These are phyloP conservation scores for Ladona fulva DNA, from an alignment of 1,140 invertebrate species.

Conservation along the genomic window DNA sequence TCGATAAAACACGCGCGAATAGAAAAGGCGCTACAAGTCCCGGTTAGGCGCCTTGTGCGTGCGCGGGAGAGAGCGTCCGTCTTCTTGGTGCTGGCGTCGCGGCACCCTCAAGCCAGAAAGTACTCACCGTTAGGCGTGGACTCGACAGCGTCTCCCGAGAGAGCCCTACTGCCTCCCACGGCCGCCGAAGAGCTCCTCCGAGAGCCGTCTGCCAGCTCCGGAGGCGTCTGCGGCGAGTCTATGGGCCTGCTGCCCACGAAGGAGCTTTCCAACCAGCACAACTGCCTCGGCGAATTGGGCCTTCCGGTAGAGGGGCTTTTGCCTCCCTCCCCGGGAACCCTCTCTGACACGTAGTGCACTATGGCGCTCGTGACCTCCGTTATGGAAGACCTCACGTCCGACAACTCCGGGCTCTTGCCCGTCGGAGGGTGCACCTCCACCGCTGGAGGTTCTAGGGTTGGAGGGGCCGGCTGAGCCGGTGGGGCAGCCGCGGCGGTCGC, in stretches of 20 bases:
- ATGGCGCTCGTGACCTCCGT: conserved; percentile 89
- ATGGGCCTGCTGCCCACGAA: conserved; percentile 77
- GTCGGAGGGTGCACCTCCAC: conserved; percentile 12
- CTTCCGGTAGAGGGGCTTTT: not conserved
- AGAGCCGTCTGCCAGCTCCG: conserved; percentile 42
- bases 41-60: too few relatives aligned
- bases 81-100: too few relatives aligned
- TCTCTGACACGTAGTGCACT: conserved; percentile 74
- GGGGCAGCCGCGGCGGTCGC: conserved; percentile 47
- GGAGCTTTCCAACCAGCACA: conserved; percentile 83
- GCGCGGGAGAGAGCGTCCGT: too few relatives aligned
- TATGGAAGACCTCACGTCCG: conserved; percentile 77
- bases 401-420: conserved; percentile 18
- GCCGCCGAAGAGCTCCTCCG: conserved; percentile 21
- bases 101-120: not conserved
- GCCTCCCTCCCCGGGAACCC: conserved; percentile 28
- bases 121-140: conserved; percentile 20
- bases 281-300: conserved; percentile 31
- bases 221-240: conserved; percentile 72
- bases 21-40: too few relatives aligned
- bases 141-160: conserved; percentile 30
- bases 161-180: not conserved
- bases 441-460: not conserved
- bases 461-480: not conserved
- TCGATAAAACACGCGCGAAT: too few relatives aligned